Conservation (phyloP, 2,113 vertebrate genomes). For the rabbit (Oryctolagus cuniculus) region mOryCun1.1 NC_091436.1:111153001-111153500, state of each 20-base stretch:
- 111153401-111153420: too few species aligned
- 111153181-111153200: constrained; percentile 53
- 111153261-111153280: constrained; percentile 5
- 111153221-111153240: constrained; percentile 48
- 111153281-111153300: too few species aligned
- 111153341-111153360: too few species aligned
- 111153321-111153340: too few species aligned
- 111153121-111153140: constrained; percentile 47
- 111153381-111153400: too few species aligned
- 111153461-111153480: too few species aligned
- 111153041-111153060: not conserved
- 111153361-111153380: too few species aligned
- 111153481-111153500: too few species aligned
- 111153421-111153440: too few species aligned
- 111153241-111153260: not conserved
- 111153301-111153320: too few species aligned
- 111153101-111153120: constrained; percentile 66
- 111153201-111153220: constrained; percentile 47
- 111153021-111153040: constrained; percentile 9
- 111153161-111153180: constrained; percentile 47
- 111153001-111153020: not conserved
- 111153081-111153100: constrained; percentile 37
- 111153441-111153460: too few species aligned
- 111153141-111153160: constrained; percentile 57
- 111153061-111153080: not conserved